Base-by-base conservation (phyloP, 2,888 invertebrate genomes). In the Mamestra brassicae region DNA sequence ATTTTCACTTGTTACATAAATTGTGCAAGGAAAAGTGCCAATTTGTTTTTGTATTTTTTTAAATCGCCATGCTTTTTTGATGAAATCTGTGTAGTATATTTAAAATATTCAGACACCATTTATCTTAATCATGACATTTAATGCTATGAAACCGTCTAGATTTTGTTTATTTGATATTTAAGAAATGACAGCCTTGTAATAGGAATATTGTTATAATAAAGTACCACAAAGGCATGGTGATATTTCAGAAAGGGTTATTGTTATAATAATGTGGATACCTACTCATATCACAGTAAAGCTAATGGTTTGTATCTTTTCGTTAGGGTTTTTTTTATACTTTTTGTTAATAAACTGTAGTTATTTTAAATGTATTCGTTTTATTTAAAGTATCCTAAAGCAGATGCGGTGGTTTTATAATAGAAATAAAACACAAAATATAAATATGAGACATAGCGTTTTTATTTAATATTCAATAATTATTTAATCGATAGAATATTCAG, bases 361-460 rank as follows among this genome's bases (percentile, higher is more conserved):
- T 79, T 72, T 76, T 8, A 45, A 47, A 45, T 36, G 3, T 3
- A 0, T 42, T 58, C 52, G 66, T 85, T 87, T 88, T 67, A 79
- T 75, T 74, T n/a, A n/a, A n/a, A n/a, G n/a, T n/a, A n/a, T n/a
- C n/a, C n/a, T n/a, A n/a, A n/a, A n/a, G n/a, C n/a, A 4, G 5
- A 50, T 4, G 15, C 4, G 15, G 50, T 17, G 15, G 10, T 38
- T 76, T 1, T n/a, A 78, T n/a, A 79, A 47, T 45, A 11, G 4
- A 79, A 93, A 91, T 91, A 83, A 95, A 94, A 94, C 89, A 87
- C 78, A 76, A 42, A 1, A 71, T 80, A 45, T 93, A 92, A 95
- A 95, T 96, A 96, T 95, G 95, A 96, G 96, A 96, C 95, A 93
- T 94, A 96, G 95, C 96, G 90, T 95, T 96, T 95, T 95, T 96